These are phyloP conservation scores for Acrocephalus kingi DNA, from an alignment of 2,113 vertebrate genomes.

Conservation along the genomic window DNA sequence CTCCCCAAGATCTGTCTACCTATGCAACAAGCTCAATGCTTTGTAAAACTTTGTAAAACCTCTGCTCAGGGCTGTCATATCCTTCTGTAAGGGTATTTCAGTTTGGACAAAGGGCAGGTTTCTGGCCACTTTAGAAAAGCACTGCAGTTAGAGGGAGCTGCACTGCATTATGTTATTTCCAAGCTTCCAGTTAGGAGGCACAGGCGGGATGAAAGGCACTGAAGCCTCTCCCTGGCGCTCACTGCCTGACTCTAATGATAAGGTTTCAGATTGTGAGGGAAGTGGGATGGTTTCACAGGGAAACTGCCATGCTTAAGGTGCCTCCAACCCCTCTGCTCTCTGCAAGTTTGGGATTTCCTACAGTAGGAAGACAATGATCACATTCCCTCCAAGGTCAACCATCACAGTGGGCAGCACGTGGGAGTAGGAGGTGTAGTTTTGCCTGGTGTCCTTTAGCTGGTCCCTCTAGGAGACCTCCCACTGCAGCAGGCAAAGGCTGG, in stretches of 20 bases:
- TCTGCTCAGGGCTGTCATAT: rapidly evolving
- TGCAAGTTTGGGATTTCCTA: neutral
- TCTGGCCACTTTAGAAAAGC: neutral
- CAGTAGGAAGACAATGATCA: neutral
- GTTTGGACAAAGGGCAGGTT: neutral
- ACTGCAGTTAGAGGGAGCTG: neutral
- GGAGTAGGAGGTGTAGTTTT: neutral
- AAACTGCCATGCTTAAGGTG: neutral
- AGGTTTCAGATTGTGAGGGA: neutral
- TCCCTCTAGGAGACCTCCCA: neutral
- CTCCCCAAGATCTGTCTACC: neutral
- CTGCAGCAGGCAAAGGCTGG: neutral
- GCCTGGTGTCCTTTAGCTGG: neutral
- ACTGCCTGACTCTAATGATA: neutral
- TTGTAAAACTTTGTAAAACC: neutral
- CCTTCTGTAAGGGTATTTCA: neutral
- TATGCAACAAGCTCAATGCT: neutral
- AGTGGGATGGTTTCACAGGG: neutral
- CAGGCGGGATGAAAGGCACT: rapidly evolving
- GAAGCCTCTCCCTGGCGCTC: neutral
- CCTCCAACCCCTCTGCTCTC: neutral
- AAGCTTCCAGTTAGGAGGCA: neutral
- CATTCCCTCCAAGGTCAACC: neutral
- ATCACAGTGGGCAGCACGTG: rapidly evolving
- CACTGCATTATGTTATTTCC: neutral